These are phyloP conservation scores for Mystacornis crossleyi DNA, from an alignment of 2,113 vertebrate genomes.

Conservation along the genomic window DNA sequence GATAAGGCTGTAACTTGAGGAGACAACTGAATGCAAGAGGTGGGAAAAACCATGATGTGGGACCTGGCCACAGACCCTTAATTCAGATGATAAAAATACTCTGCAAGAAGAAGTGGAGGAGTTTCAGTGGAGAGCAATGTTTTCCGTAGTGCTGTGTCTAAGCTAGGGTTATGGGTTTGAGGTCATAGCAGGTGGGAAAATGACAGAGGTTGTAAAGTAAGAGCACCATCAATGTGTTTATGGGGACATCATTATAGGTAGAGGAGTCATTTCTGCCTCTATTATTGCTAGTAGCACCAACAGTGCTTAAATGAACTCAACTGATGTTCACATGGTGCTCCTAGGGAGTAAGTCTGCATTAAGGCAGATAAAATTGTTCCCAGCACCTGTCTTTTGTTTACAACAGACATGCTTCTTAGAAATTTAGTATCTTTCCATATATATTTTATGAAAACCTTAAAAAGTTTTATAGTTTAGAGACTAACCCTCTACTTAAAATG, in stretches of 20 bases:
- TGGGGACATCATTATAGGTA: background rate
- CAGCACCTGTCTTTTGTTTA: background rate
- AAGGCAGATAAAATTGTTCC: background rate
- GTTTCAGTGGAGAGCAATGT: background rate
- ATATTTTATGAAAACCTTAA: background rate
- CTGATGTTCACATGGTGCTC: background rate
- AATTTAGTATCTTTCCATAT: background rate
- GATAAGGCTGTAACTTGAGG: background rate
- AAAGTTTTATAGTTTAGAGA: background rate
- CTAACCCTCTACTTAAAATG: background rate
- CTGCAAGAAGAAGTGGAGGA: background rate
- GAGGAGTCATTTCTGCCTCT: background rate
- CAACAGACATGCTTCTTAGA: background rate
- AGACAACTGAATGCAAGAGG: background rate
- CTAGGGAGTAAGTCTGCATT: background rate
- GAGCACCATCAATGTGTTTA: background rate
- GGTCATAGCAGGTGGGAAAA: background rate
- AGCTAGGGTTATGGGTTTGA: background rate
- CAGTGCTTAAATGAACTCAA: background rate
- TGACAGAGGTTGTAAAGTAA: background rate
- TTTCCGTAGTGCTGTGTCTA: background rate
- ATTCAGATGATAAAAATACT: background rate
- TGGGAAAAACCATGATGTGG: background rate
- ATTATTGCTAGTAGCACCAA: background rate
- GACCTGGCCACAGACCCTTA: background rate